A percentile compares a stretch with the other conserved stretches of the same genome.
These are phyloP conservation scores for Dromaius novaehollandiae DNA, from an alignment of 2,113 vertebrate genomes.

Conservation along the genomic window DNA sequence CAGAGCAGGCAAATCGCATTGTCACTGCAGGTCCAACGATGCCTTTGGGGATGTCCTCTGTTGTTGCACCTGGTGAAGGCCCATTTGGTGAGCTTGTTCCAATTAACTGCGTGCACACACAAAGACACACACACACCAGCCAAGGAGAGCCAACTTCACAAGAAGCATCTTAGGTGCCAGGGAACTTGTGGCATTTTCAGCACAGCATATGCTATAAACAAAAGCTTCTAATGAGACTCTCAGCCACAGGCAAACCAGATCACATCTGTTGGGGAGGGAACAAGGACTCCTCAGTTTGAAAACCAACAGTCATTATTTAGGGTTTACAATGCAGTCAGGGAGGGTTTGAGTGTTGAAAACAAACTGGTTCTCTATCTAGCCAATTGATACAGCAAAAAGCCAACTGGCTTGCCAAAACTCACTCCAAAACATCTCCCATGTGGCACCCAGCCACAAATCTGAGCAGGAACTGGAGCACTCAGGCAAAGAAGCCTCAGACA, in stretches of 20 bases:
- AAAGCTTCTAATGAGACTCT: neutral
- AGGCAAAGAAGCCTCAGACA: neutral
- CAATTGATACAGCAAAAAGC: neutral
- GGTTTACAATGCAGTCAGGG: neutral
- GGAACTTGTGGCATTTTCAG: slow-evolving; percentile 3
- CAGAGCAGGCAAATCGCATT: neutral
- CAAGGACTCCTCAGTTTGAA: neutral
- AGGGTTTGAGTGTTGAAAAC: neutral
- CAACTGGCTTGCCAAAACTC: neutral
- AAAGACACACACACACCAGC: neutral
- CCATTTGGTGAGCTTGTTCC: slow-evolving; percentile 19
- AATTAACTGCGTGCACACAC: neutral
- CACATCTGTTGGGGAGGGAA: neutral
- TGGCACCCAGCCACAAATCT: neutral
- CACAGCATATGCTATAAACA: slow-evolving; percentile 8
- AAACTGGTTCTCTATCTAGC: neutral
- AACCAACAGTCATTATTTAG: slow-evolving; percentile 11
- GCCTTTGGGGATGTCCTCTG: slow-evolving; percentile 15
- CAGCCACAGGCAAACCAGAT: neutral
- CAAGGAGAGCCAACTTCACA: neutral
- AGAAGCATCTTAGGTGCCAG: neutral
- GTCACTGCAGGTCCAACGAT: neutral
- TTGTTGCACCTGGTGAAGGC: neutral
- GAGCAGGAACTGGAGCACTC: neutral
- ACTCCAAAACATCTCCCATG: neutral